phyloP scores from a whole-genome alignment of 1,140 invertebrate species.

The Ips nitidus region DNA sequence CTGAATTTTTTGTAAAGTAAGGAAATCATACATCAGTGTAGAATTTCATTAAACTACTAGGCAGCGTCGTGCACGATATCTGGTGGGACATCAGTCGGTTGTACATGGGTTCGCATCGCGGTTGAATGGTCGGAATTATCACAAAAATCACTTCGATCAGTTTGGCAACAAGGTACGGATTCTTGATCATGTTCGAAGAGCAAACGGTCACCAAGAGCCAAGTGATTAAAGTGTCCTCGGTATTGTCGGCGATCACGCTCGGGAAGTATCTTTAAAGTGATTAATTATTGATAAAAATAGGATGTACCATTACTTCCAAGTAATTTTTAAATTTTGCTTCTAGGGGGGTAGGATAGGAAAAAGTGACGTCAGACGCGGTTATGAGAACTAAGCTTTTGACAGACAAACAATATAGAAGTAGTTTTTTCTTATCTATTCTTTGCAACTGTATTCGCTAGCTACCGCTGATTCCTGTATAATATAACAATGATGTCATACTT shows the following conservation, averaged over 20 bases:
- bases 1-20: not conserved
- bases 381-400: no score
- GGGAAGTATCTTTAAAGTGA: conserved; percentile 68
- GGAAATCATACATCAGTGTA: conserved; percentile 82
- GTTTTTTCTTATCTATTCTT: no score
- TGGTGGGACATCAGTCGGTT: conserved; percentile 80
- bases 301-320: not conserved
- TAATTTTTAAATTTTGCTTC: no score
- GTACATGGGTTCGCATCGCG: conserved; percentile 57
- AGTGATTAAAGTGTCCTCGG: conserved; percentile 81
- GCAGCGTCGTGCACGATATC: conserved; percentile 78
- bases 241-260: conserved; percentile 70
- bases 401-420: no score
- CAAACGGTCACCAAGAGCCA: conserved; percentile 89
- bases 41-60: conserved; percentile 94
- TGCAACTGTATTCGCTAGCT: no score
- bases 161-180: conserved; percentile 95
- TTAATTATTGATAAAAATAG: not conserved
- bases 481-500: conserved; percentile 56
- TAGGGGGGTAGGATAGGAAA: no score
- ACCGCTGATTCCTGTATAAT: no score
- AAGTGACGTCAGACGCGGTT: no score
- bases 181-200: conserved; percentile 86
- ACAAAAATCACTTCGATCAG: conserved; percentile 93
- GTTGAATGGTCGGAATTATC: conserved; percentile 81